phyloP scores from a whole-genome alignment of 2,888 invertebrate species.

The Ennomos erosarius region DNA sequence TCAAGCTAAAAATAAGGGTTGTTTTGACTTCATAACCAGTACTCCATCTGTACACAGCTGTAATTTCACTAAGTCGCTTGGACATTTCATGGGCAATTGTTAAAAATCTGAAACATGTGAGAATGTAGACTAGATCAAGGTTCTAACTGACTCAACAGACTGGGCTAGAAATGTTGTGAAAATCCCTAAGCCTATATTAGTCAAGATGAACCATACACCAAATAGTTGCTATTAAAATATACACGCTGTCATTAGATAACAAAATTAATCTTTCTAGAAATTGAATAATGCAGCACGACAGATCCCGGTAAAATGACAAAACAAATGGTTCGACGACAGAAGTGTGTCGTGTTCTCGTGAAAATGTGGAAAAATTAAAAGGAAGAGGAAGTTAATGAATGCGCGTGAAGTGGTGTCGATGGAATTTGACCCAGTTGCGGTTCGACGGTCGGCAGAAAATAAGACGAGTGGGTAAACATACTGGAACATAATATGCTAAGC shows the following conservation, averaged over 20 bases:
- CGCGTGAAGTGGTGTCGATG: conserved; percentile 53
- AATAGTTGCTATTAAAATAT: conserved; percentile 29
- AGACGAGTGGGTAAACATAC: conserved; percentile 16
- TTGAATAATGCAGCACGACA: conserved; percentile 66
- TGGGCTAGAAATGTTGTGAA: conserved; percentile 8
- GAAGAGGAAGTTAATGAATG: conserved; percentile 65
- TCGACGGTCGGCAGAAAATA: conserved; percentile 48
- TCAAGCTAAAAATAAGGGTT: neutral
- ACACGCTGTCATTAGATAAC: conserved; percentile 53
- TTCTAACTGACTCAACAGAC: conserved; percentile 7
- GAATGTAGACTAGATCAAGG: conserved; percentile 27
- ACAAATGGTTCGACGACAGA: conserved; percentile 63
- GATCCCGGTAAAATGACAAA: conserved; percentile 53
- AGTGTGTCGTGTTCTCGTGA: conserved; percentile 57
- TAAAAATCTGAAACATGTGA: conserved; percentile 16
- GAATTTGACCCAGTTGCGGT: conserved; percentile 69
- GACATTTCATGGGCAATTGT: conserved; percentile 31
- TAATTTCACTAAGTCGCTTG: conserved; percentile 12
- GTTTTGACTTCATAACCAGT: neutral
- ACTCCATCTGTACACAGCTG: neutral
- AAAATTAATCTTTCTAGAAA: conserved; percentile 61
- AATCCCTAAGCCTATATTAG: conserved; percentile 5
- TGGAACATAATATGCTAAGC: conserved; percentile 8
- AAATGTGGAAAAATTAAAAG: conserved; percentile 51
- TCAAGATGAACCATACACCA: neutral